phyloP scores from a whole-genome alignment of 53 echinoderm and acorn worm genomes.

The Pentamera pediparva region DNA sequence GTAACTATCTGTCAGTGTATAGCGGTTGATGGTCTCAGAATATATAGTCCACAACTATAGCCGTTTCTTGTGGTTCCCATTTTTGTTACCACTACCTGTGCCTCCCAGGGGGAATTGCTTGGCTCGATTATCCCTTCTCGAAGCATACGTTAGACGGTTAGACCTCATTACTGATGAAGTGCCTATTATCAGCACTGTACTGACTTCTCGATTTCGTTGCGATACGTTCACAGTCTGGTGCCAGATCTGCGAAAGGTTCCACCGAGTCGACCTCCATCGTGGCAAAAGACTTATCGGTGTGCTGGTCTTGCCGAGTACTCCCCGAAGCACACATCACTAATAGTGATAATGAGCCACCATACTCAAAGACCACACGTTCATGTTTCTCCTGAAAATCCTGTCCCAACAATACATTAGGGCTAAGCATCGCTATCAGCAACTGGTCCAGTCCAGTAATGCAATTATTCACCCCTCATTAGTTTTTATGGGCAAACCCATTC shows the following conservation, averaged over 20 bases:
- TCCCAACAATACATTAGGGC: conserved; percentile 13
- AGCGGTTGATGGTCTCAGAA: conserved; percentile 11
- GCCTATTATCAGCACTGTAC: conserved; percentile 6
- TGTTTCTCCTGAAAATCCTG: conserved; percentile 31
- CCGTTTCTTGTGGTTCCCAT: conserved; percentile 31
- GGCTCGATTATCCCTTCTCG: conserved; percentile 28
- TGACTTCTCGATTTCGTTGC: conserved; percentile 23
- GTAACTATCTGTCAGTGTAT: conserved; percentile 27
- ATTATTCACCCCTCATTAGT: too few relatives aligned
- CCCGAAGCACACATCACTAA: neutral
- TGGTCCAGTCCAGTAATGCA: too few relatives aligned
- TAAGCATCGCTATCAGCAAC: too few relatives aligned
- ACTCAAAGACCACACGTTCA: conserved; percentile 22
- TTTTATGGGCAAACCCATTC: too few relatives aligned
- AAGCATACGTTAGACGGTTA: neutral
- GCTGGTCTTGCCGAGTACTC: neutral
- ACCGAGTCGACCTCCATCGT: conserved; percentile 24
- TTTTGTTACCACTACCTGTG: conserved; percentile 20
- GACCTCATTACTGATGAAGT: conserved; percentile 4
- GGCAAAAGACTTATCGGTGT: neutral
- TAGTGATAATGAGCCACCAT: conserved; percentile 1
- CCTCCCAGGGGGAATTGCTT: conserved; percentile 28
- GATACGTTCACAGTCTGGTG: conserved; percentile 20
- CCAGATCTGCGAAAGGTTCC: conserved; percentile 21
- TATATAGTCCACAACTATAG: too few relatives aligned